phyloP scores from a whole-genome alignment of 2,113 vertebrate genomes.

The Esox niger region DNA sequence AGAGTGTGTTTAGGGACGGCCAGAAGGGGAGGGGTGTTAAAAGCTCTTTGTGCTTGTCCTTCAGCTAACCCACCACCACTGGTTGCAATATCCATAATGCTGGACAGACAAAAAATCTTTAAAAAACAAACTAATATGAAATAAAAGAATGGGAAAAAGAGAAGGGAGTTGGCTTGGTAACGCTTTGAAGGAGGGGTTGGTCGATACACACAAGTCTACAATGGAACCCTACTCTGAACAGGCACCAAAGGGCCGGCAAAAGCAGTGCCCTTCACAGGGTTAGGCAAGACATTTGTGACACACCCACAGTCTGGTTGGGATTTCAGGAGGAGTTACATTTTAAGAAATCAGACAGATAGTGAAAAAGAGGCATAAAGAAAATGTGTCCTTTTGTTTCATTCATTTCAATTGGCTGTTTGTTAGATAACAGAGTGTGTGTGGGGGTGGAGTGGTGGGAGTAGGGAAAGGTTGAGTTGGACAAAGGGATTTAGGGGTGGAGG shows the following conservation, averaged over 20 bases:
- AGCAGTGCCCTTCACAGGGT: too few relatives aligned
- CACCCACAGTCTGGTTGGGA: conserved; percentile 13
- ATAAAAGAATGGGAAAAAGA: background rate
- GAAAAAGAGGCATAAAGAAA: conserved; percentile 17
- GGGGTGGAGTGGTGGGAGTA: background rate
- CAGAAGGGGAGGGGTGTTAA: conserved; percentile 34
- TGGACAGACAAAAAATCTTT: conserved; percentile 46
- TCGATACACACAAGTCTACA: conserved; percentile 27
- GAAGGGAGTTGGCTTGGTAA: background rate
- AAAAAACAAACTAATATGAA: conserved; percentile 61
- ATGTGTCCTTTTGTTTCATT: conserved; percentile 41
- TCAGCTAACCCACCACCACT: conserved; percentile 48
- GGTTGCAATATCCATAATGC: conserved; percentile 40
- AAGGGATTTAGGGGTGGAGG: too few relatives aligned
- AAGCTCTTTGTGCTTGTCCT: conserved; percentile 63
- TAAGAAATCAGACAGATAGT: conserved; percentile 9
- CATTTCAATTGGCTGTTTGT: conserved; percentile 33
- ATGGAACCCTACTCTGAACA: too few relatives aligned
- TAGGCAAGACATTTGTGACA: too few relatives aligned
- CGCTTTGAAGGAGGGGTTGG: conserved; percentile 35
- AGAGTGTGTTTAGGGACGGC: conserved; percentile 45
- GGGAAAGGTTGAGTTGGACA: background rate
- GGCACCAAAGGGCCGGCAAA: too few relatives aligned
- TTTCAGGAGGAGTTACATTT: conserved; percentile 15
- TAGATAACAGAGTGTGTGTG: background rate